Base-by-base conservation (phyloP, 2,797 vertebrate species). In the Poecilia gillii region DNA sequence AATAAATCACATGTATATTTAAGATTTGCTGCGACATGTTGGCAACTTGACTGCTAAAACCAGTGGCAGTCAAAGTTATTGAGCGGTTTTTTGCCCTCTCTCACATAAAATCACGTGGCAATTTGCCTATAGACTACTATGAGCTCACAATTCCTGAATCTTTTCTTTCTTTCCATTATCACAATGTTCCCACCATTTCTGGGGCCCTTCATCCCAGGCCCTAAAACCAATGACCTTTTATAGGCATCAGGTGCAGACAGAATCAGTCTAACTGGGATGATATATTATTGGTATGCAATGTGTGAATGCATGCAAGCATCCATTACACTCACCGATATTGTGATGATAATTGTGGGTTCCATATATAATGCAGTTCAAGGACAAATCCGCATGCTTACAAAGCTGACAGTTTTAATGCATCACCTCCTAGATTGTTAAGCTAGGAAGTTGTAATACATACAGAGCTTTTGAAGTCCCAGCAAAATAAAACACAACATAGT, bases 361-460 rank as follows among this genome's bases (percentile, higher is more conserved):
- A 28, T 31, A 59, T 33, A 31, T 33, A 6, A 20, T 39, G 49
- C 23, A 33, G 20, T 25, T 59, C 57, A 74, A 49, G 36, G 16
- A 33, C 41, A 79, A 71, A 41, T 51, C 72, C 5, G 23, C 45
- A 18, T 28, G 33, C 14, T 68, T 46, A 76, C 72, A 51, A 68
- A 57, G 31, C 18, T 81, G 68, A 77, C 39, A 68, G 23, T n/a
- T 18, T 74, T 36, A 68, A 45, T 39, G 3, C 46, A 55, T 74
- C 16, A 45, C 7, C 20, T 77, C 55, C 16, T 7, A 33, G 57
- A 11, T 13, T 70, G 36, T 13, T 41, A 68, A 68, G 41, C 8
- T 41, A 13, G 16, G 36, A 16, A 6, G 12, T 64, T 68, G 64
- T 41, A 70, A 43, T n/a, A 6, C n/a, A 45, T n/a, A 13, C 41